Conservation (phyloP, 1,140 invertebrate species). For the Cotesia glomerata region DNA sequence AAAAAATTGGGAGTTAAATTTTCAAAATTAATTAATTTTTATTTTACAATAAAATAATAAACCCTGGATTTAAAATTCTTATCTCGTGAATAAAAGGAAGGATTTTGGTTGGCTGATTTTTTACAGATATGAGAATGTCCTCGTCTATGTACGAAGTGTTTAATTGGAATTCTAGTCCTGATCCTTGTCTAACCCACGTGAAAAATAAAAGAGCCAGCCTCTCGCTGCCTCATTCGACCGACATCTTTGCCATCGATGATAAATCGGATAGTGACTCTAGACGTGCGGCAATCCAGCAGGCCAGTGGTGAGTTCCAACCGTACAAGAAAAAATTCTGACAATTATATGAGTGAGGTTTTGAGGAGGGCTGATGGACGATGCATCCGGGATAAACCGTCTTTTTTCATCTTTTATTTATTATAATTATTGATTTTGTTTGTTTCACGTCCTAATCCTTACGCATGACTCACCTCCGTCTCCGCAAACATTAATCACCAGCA, state of each 20-base stretch:
- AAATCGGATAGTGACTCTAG: conserved; percentile 59
- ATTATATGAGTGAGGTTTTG: not conserved
- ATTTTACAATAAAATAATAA: not conserved
- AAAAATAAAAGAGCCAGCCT: conserved; percentile 63
- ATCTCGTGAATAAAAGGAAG: conserved; percentile 2
- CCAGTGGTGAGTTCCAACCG: conserved; percentile 58
- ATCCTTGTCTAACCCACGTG: conserved; percentile 60
- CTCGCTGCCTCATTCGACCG: conserved; percentile 60
- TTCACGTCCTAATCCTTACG: too few relatives aligned
- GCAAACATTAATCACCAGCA: too few relatives aligned
- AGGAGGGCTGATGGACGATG: not conserved
- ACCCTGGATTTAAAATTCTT: not conserved
- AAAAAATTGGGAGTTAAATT: not conserved
- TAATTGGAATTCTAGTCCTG: conserved; percentile 69
- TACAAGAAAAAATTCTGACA: conserved; percentile 19
- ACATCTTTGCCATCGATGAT: conserved; percentile 64
- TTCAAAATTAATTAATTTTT: too few relatives aligned
- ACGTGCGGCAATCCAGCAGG: conserved; percentile 57
- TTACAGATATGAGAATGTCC: conserved; percentile 73
- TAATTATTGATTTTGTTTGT: not conserved
- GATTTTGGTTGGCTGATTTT: conserved; percentile 48
- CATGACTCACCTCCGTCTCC: too few relatives aligned
- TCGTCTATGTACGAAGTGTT: conserved; percentile 80
- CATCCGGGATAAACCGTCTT: not conserved
- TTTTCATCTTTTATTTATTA: not conserved